Evolutionary conservation across 2,888 invertebrate genomes (phyloP), one percentile per base, ranked within the genome.

Genomic region (Cataglyphis rosenhaueri): DNA sequence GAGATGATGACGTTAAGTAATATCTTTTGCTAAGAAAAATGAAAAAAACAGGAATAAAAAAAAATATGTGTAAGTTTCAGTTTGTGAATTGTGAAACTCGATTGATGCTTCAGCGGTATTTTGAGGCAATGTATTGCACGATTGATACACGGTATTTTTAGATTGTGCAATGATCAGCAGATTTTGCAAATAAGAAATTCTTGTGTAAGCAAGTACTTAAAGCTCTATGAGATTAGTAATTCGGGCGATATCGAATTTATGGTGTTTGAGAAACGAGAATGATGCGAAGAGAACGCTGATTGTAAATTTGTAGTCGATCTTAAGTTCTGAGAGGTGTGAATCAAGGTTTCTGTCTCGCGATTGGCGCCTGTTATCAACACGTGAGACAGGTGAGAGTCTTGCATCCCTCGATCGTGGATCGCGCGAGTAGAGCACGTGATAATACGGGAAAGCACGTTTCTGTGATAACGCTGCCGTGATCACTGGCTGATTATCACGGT

Each of bases 291-390:
- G 32, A 76, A 35, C 10, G 32, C 81, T 83, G 82, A 84, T 84
- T 41, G 44, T 15, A 21, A 3, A 0, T 29, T 35, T 9, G 25
- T 35, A 10, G 8, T 44, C 18, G 8, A 9, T 25, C 52, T 66
- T 62, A 62, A 84, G 76, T 68, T 29, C 41, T 18, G 57, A 73
- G 66, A 85, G 86, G 82, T 78, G 83, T 76, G 82, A 73, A n/a
- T 48, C 82, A 15, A 41, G 44, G 61, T 29, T 44, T 25, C 4
- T 44, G 35, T 8, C 15, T 41, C 18, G 12, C 8, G 25, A 81
- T 88, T 87, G 87, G 83, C n/a, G 1, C 6, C n/a, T 59, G 68
- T 66, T 88, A 88, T 61, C 48, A 64, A 41, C 57, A 65, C 62
- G 48, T 81, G 64, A 21, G 41, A 52, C 74, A 88, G 75, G 82